Evolutionary conservation across 2,888 invertebrate genomes (phyloP), one percentile per base, ranked within the genome.

Genomic region (Cryptocephalus primarius): DNA sequence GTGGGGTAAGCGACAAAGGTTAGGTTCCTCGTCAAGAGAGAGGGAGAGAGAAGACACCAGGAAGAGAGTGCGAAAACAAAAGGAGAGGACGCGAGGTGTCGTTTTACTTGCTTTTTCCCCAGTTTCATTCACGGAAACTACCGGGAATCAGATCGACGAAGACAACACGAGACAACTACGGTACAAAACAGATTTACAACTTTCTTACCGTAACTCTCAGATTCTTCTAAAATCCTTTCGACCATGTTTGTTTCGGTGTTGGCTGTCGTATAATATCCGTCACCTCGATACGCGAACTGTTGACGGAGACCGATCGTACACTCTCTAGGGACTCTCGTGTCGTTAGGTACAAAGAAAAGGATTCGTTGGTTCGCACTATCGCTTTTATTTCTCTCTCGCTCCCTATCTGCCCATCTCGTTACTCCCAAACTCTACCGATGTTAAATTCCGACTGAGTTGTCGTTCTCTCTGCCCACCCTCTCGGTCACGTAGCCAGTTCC

Each of bases 171-270:
- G 22, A 6, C 2, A 22, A 22, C 22, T 6, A 22, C 22, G 6
- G 2, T 6, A 22, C 22, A 22, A 22, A 22, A n/a, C n/a, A n/a
- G n/a, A n/a, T n/a, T 22, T 6, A 22, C 22, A 22, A 22, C 9
- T 50, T 48, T 67, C 65, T 55, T 60, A 69, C 70, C 72, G 58
- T 72, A 74, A 61, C 74, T 75, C 64, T 77, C 76, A 53, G 72
- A 70, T 71, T 81, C 77, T 67, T 82, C 82, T 56, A 78, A 66
- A 63, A 81, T 81, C 65, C 78, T 76, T 70, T 82, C 81, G 58
- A 82, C 82, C 82, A 82, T 80, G 45, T 39, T 49, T 42, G 47
- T 49, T 45, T 39, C 45, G 50, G 12, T 11, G 12, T 36, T 36
- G 12, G 36, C 6, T 36, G 12, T 9, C 34, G 9, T 34, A 34